phyloP scores from a whole-genome alignment of 2,888 invertebrate species.

The Phortica magna region DNA sequence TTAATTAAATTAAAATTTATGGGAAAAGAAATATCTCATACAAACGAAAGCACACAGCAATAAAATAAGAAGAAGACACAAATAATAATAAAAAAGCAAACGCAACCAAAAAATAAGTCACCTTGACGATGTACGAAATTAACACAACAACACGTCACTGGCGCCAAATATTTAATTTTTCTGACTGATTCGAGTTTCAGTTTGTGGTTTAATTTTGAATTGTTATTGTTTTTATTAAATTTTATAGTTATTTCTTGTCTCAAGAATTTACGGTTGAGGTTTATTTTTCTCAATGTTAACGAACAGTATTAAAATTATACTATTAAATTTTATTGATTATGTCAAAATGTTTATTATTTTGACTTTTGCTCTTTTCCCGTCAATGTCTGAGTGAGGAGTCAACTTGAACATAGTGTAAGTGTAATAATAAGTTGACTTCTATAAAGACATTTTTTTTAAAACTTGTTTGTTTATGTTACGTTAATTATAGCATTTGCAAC shows the following conservation, averaged over 20 bases:
- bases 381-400: no score
- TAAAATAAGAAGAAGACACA: background rate
- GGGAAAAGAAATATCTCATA: background rate
- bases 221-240: background rate
- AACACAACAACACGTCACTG: conserved; percentile 44
- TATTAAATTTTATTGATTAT: background rate
- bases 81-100: background rate
- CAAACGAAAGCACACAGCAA: conserved; percentile 1
- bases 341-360: background rate
- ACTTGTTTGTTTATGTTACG: no score
- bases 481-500: no score
- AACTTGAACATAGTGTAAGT: no score
- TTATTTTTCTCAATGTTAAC: background rate
- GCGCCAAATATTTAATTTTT: conserved; percentile 54
- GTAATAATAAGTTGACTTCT: no score
- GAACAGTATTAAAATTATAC: background rate
- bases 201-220: conserved; percentile 18
- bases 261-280: background rate
- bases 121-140: conserved; percentile 55
- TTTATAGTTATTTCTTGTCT: background rate
- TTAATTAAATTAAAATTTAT: background rate
- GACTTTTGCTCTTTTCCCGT: background rate
- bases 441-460: no score
- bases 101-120: conserved; percentile 39
- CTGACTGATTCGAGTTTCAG: conserved; percentile 26